Base-by-base conservation (phyloP, 2,888 invertebrate genomes). In the Sabatieria punctata region DNA sequence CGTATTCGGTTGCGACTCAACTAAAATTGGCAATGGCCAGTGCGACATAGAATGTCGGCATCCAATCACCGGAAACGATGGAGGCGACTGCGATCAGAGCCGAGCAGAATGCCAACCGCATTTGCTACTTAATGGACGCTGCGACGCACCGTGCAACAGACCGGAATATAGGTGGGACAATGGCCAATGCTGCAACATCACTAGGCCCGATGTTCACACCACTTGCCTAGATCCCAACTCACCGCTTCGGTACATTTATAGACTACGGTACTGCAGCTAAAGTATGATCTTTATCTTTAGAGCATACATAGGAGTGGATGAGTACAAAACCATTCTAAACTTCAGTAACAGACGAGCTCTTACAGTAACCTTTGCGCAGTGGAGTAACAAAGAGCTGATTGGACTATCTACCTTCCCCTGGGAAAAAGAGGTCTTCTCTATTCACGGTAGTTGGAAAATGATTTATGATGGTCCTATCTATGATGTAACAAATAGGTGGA, bases 341-440 rank as follows among this genome's bases (percentile, higher is more conserved):
- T 36, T 59, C 8, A 50, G 51, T 36, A 52, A 56, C 37, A 49
- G 51, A 1, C 43, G 48, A 3, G 51, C 57, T 15, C 49, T 65
- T n/a, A 62, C 64, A 49, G 53, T 66, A 4, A 60, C 53, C 48
- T 57, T 66, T 35, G 60, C 62, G 3, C 49, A 58, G 2, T 60
- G 58, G 55, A 56, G 56, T 13, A 49, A 51, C 6, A 50, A 53
- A 2, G 51, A 55, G 4, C 50, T 65, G 27, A 52, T 61, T 4
- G 66, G 65, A 1, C 36, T 65, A 24, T 60, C 65, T 13, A 65
- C 64, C 4, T 63, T 61, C 45, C 65, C 66, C 0, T 66, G 65
- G 65, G 63, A 64, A 44, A 60, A 60, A 44, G 51, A 61, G 26
- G 58, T 60, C 8, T 56, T 56, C 47, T 48, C 55, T 1, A 45